Conservation (phyloP, 1,140 invertebrate genomes). For the Vollenhovia emeryi region DNA sequence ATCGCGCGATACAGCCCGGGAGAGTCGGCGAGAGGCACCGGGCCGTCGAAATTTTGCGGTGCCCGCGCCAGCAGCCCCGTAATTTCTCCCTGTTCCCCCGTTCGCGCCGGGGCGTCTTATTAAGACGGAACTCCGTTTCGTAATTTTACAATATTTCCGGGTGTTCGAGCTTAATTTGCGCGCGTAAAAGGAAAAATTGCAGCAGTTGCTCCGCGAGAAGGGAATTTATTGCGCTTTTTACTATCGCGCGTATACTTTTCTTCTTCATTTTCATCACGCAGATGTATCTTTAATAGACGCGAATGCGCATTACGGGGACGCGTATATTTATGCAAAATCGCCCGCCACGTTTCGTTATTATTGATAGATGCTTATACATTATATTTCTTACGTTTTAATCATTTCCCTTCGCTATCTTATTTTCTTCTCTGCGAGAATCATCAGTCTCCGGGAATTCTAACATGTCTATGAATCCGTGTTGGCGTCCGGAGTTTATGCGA, state of each 20-base stretch:
- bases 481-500: constrained; percentile 24
- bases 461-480: constrained; percentile 11
- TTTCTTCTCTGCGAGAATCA: constrained; percentile 2
- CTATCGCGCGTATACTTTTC: neutral
- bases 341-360: neutral
- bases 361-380: no score
- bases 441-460: constrained; percentile 23
- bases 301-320: neutral
- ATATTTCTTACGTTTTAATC: neutral
- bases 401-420: neutral
- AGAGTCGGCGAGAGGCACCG: neutral
- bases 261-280: neutral
- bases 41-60: constrained; percentile 13
- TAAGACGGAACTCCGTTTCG: neutral
- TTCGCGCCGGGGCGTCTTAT: neutral
- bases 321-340: neutral
- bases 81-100: neutral
- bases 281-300: neutral
- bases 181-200: neutral
- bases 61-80: neutral
- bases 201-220: neutral
- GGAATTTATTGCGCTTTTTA: neutral
- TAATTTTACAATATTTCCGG: constrained; percentile 15
- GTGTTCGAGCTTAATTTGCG: neutral
- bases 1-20: constrained; percentile 15